A percentile compares a stretch with the other conserved stretches of the same genome.
These are phyloP conservation scores for Helarctos malayanus DNA, from an alignment of 2,797 vertebrate genomes.

Conservation along the genomic window DNA sequence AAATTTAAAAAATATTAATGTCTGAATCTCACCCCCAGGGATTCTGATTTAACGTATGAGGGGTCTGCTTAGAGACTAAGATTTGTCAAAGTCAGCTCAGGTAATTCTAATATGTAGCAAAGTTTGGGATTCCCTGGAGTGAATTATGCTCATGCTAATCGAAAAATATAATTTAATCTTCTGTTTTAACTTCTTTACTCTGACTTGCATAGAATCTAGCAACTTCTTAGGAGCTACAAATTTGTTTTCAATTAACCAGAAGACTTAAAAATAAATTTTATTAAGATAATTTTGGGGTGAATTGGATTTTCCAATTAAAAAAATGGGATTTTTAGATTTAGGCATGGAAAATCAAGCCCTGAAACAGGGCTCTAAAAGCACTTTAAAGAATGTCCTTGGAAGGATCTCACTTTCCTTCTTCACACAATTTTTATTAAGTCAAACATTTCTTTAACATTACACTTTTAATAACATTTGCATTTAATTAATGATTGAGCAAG, in stretches of 20 bases:
- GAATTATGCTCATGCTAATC: background rate
- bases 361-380: background rate
- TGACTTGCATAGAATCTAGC: background rate
- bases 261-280: slow-evolving; percentile 1
- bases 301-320: slow-evolving; percentile 20
- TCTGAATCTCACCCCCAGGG: background rate
- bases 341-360: background rate
- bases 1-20: background rate
- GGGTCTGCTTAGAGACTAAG: background rate
- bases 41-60: background rate
- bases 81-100: background rate
- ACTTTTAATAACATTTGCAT: background rate
- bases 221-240: background rate
- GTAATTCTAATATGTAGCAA: background rate
- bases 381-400: background rate
- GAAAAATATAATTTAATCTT: background rate
- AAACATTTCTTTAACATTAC: background rate
- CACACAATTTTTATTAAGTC: background rate
- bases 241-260: background rate
- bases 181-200: background rate
- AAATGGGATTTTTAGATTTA: background rate
- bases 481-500: background rate
- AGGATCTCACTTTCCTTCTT: background rate
- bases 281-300: background rate
- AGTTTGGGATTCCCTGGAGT: background rate